These are phyloP conservation scores for Orthosia gracilis DNA, from an alignment of 2,888 invertebrate species.

Conservation along the genomic window DNA sequence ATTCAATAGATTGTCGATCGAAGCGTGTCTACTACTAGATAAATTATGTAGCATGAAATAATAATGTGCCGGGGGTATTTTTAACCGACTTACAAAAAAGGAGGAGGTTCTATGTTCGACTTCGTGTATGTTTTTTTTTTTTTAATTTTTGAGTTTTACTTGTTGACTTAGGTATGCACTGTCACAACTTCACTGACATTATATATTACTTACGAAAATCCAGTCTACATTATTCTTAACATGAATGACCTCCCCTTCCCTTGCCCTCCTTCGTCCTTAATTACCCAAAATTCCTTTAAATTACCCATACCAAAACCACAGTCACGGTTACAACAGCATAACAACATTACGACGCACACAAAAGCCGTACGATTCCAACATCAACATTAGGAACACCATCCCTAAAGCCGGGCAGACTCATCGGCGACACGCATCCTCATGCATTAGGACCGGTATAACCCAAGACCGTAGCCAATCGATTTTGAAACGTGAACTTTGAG, in stretches of 20 bases:
- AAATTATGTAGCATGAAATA: too few relatives aligned
- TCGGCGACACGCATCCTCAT: slow-evolving; percentile 67
- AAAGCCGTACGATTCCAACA: slow-evolving; percentile 26
- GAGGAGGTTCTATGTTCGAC: too few relatives aligned
- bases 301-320: slow-evolving; percentile 20
- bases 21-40: too few relatives aligned
- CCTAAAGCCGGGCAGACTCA: slow-evolving; percentile 60
- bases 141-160: too few relatives aligned
- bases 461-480: slow-evolving; percentile 69
- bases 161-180: too few relatives aligned
- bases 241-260: neutral
- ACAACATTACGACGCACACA: slow-evolving; percentile 22
- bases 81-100: too few relatives aligned
- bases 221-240: too few relatives aligned
- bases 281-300: slow-evolving; percentile 19
- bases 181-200: too few relatives aligned
- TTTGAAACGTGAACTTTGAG: slow-evolving; percentile 53
- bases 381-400: slow-evolving; percentile 43
- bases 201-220: too few relatives aligned
- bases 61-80: too few relatives aligned
- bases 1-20: too few relatives aligned
- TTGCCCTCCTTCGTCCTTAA: neutral
- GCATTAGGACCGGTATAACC: slow-evolving; percentile 57
- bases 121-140: too few relatives aligned
- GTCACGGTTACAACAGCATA: slow-evolving; percentile 39